These are phyloP conservation scores for Timema podura DNA, from an alignment of 2,888 invertebrate genomes.

Conservation along the genomic window DNA sequence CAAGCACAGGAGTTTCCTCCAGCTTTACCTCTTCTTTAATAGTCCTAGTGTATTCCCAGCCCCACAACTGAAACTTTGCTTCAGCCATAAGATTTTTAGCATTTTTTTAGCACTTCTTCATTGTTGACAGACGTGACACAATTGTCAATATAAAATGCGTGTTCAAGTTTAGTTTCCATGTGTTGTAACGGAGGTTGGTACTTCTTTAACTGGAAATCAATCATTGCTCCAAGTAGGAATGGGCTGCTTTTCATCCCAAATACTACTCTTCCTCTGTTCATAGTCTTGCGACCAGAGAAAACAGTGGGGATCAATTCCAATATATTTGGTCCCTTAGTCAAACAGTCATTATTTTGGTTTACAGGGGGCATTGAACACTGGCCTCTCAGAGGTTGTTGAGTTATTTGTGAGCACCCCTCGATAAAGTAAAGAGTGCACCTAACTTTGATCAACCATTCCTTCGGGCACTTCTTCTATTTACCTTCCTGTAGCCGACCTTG, in stretches of 20 bases:
- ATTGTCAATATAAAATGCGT: constrained; percentile 10
- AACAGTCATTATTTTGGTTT: constrained; percentile 30
- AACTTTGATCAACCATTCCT: neutral
- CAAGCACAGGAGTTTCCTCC: neutral
- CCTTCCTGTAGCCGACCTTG: constrained; percentile 7
- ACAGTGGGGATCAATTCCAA: constrained; percentile 14
- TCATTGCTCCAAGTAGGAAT: constrained; percentile 24
- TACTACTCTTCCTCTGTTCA: constrained; percentile 20
- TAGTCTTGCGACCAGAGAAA: constrained; percentile 7
- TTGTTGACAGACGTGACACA: constrained; percentile 1
- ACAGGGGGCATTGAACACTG: constrained; percentile 33
- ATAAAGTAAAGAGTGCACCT: constrained; percentile 32
- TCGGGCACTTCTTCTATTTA: constrained; percentile 12
- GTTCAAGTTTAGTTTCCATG: neutral
- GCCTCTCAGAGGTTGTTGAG: constrained; percentile 28
- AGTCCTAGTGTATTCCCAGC: constrained; percentile 3
- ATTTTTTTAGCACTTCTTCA: neutral
- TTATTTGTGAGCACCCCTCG: constrained; percentile 33
- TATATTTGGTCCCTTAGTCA: constrained; percentile 33
- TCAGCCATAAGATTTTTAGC: neutral
- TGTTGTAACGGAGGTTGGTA: neutral
- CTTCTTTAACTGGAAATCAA: constrained; percentile 22
- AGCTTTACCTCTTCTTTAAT: too few species aligned
- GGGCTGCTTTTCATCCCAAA: constrained; percentile 26
- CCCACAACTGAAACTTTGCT: constrained; percentile 9